These are phyloP conservation scores for Conomelus anceps DNA, from an alignment of 2,888 invertebrate genomes.

Conservation along the genomic window DNA sequence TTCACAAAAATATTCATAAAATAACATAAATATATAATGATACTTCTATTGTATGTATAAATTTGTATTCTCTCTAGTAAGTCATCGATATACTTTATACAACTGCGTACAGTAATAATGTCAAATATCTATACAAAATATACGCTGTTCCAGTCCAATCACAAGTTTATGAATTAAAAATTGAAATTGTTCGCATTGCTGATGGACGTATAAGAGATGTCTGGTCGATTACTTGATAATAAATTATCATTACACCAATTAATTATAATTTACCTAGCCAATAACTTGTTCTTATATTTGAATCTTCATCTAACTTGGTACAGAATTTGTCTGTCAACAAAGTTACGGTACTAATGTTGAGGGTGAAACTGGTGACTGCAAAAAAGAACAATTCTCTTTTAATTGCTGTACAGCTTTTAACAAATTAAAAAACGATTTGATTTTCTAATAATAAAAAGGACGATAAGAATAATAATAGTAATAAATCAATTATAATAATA, in stretches of 20 bases:
- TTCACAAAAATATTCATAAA: background rate
- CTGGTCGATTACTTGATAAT: too few relatives aligned
- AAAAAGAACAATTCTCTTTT: background rate
- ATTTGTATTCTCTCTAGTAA: background rate
- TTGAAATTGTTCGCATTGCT: background rate
- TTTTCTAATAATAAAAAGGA: background rate
- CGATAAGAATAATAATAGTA: background rate
- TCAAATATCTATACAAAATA: background rate
- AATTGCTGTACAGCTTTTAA: too few relatives aligned
- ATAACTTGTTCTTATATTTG: background rate
- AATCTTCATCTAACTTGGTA: background rate
- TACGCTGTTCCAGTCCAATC: background rate
- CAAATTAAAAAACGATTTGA: background rate
- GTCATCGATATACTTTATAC: background rate
- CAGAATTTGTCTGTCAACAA: background rate
- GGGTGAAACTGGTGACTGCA: background rate
- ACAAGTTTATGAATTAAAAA: background rate
- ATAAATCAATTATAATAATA: background rate
- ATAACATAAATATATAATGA: background rate
- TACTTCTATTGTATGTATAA: background rate
- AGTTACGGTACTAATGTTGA: background rate
- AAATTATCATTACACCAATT: background rate
- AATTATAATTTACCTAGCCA: too few relatives aligned
- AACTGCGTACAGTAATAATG: background rate
- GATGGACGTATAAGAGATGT: too few relatives aligned